phyloP scores from a whole-genome alignment of 2,888 invertebrate species.

The Phengaris arion region DNA sequence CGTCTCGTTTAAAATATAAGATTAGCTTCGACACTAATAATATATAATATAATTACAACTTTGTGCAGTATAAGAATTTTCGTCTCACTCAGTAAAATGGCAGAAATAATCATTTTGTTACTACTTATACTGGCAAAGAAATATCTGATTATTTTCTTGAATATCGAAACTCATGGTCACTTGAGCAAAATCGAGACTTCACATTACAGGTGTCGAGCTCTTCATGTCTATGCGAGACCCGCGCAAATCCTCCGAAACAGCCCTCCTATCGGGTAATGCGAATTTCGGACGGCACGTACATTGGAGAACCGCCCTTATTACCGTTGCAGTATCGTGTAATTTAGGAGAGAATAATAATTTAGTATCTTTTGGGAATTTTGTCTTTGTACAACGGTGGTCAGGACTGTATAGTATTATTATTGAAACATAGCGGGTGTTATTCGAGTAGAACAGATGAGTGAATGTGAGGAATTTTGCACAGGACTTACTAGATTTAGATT shows the following conservation, averaged over 20 bases:
- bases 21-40: too few relatives aligned
- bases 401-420: conserved; percentile 23
- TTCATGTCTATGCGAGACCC: conserved; percentile 25
- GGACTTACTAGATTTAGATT: background rate
- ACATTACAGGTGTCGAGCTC: conserved; percentile 30
- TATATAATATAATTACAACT: too few relatives aligned
- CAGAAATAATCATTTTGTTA: too few relatives aligned
- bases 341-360: background rate
- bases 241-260: conserved; percentile 11
- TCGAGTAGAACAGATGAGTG: background rate
- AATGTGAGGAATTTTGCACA: background rate
- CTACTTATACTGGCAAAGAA: too few relatives aligned
- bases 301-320: background rate
- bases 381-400: conserved; percentile 4
- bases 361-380: background rate
- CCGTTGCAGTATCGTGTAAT: background rate
- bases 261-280: background rate
- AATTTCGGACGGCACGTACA: background rate
- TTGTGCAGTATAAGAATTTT: too few relatives aligned
- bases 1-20: too few relatives aligned
- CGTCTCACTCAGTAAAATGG: too few relatives aligned
- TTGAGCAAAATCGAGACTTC: conserved; percentile 8
- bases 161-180: conserved; percentile 9
- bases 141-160: too few relatives aligned
- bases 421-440: conserved; percentile 23